phyloP scores from a whole-genome alignment of 30 jellyfish, hydroid and myxozoan species.

The Mastigias papua region DNA sequence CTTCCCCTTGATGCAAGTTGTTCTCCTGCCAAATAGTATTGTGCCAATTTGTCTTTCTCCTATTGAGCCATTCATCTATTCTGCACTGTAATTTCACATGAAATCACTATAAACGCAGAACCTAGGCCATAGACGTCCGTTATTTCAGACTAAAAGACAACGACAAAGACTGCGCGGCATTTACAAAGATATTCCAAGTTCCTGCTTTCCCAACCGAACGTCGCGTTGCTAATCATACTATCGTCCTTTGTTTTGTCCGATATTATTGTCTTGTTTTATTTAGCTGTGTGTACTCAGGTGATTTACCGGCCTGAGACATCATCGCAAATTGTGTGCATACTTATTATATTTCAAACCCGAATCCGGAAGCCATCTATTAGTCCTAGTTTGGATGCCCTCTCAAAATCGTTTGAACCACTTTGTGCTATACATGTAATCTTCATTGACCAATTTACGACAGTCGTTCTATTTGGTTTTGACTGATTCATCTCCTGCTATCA shows the following conservation, averaged over 20 bases:
- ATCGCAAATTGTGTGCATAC: background rate
- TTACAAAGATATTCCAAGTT: background rate
- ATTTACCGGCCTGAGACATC: conserved; percentile 16
- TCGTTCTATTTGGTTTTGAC: background rate
- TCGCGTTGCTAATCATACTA: background rate
- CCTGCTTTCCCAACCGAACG: conserved; percentile 16
- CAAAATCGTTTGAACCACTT: background rate
- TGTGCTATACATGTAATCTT: background rate
- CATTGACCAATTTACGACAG: background rate
- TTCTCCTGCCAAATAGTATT: too few species aligned
- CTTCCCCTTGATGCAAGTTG: too few species aligned
- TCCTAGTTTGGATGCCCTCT: conserved; percentile 9
- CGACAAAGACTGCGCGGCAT: conserved; percentile 12
- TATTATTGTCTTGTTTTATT: background rate
- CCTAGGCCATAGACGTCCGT: background rate
- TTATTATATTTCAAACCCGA: background rate
- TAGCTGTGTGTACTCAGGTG: background rate
- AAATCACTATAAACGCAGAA: background rate
- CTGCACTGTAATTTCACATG: background rate
- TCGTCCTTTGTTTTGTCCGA: background rate
- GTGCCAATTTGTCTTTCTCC: too few species aligned
- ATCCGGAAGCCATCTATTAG: conserved; percentile 22
- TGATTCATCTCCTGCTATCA: background rate
- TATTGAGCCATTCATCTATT: background rate
- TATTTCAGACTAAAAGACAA: background rate